These are phyloP conservation scores for Mormyrus proboscirostris DNA, from an alignment of 2,797 vertebrate genomes.

Conservation along the genomic window DNA sequence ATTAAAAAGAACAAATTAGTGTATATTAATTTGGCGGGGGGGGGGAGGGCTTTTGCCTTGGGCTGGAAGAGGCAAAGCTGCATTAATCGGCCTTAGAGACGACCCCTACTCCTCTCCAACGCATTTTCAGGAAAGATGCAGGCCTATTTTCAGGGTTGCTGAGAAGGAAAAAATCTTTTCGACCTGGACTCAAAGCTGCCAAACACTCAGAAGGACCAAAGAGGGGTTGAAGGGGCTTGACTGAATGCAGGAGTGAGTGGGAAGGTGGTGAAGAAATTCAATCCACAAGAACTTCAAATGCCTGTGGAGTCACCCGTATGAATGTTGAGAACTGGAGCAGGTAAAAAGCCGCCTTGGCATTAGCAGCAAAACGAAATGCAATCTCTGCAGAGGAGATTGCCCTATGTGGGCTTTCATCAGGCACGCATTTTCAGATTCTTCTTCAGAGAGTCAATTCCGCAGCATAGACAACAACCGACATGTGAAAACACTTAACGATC, in stretches of 20 bases:
- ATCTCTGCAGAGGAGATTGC: slow-evolving; percentile 7
- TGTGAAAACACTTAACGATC: neutral
- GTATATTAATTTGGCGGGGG: neutral
- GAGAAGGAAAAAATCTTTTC: neutral
- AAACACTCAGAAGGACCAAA: neutral
- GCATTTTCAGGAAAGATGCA: neutral
- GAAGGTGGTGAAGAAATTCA: neutral
- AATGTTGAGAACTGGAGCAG: neutral
- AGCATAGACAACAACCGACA: neutral
- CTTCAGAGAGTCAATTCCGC: slow-evolving; percentile 16
- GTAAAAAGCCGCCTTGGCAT: neutral
- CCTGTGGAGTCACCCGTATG: neutral
- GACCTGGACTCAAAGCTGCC: neutral
- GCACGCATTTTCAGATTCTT: neutral
- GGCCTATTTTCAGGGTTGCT: neutral
- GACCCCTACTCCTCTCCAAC: neutral
- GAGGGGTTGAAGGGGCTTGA: neutral
- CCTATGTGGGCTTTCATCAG: neutral
- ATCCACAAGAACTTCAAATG: neutral
- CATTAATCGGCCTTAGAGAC: neutral
- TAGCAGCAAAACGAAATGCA: neutral
- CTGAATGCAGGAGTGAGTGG: neutral
- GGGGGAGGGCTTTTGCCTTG: neutral
- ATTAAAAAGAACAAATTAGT: neutral
- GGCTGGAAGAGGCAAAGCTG: neutral